phyloP scores from a whole-genome alignment of 2,113 vertebrate species.

The Percopsis transmontana region DNA sequence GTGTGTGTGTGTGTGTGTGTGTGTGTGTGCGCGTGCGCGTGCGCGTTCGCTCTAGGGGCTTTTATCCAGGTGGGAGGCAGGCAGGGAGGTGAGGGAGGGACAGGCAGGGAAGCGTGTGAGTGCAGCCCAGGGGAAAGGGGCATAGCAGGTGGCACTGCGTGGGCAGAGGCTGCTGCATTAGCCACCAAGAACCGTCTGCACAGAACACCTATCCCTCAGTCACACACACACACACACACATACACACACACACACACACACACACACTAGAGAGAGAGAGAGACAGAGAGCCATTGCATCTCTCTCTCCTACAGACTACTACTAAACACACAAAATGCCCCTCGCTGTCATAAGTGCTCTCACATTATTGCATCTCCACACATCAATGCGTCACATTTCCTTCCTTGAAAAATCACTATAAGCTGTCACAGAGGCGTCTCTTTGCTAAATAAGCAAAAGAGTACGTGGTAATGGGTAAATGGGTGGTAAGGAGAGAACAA shows the following conservation, averaged over 20 bases:
- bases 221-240: background rate
- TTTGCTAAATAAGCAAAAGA: too few relatives aligned
- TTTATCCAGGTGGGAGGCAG: constrained; percentile 41
- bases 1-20: constrained; percentile 7
- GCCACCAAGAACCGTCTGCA: background rate
- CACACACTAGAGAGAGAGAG: background rate
- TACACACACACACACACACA: too few relatives aligned
- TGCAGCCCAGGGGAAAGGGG: background rate
- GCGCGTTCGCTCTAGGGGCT: constrained; percentile 11
- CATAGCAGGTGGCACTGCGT: background rate
- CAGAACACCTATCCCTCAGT: background rate
- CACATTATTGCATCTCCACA: background rate
- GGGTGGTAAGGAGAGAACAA: too few relatives aligned
- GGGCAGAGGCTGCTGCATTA: background rate
- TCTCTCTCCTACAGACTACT: background rate
- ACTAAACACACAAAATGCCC: background rate
- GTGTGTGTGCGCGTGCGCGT: constrained; percentile 40
- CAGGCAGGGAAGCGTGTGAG: background rate
- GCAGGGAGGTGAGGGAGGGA: background rate
- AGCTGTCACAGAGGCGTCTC: too few relatives aligned
- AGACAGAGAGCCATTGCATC: background rate
- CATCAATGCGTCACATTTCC: too few relatives aligned
- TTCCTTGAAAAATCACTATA: too few relatives aligned
- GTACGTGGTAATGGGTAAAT: too few relatives aligned
- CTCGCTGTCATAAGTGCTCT: background rate